Base-by-base conservation (phyloP, 1,140 invertebrate species). In the Sycophila sp. region DNA sequence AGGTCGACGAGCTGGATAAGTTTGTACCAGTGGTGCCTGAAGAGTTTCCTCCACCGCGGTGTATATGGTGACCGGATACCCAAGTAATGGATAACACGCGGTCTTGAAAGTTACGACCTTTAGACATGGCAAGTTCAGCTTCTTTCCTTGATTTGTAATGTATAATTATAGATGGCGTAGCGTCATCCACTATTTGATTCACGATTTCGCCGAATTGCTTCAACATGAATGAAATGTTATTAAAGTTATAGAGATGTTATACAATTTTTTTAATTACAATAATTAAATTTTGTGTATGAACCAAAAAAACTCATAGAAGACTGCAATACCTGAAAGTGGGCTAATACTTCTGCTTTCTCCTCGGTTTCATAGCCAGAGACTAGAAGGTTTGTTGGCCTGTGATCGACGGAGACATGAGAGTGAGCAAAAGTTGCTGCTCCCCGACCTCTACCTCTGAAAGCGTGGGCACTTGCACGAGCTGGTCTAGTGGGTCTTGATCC, bases 331-430 rank as follows among this genome's bases (percentile, higher is more conserved):
- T 89, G 86, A 83, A 94, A 92, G 86, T 94, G 93, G 34, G 86
- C 84, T 71, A 93, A 77, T 63, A 94, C 88, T 66, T 91, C 90
- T 22, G 89, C 87, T 75, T 92, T 90, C 72, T 94, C 92, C 67
- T 92, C 90, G 49, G 85, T 85, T 80, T 92, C 90, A 80, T 93
- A 93, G 13, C 94, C 94, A 32, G 92, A 93, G 11, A 96, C 90
- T 72, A 94, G 87, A 51, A 96, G 83, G 77, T 92, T 91, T 1
- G 92, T 92, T 13, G 94, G 93, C 70, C 94, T 85, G 76, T 94
- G 92, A 86, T 96, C 95, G 10, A 96, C 89, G 1, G 89, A 90
- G 34, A 91, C 89, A 81, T 90, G 91, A 28, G 86, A 83, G 71
- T 87, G 89, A 68, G 74, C 83, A 4, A 78, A 79, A 58, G 80